Evolutionary conservation across 2,113 vertebrate species (phyloP).

Genomic region (Megaleporinus macrocephalus): DNA sequence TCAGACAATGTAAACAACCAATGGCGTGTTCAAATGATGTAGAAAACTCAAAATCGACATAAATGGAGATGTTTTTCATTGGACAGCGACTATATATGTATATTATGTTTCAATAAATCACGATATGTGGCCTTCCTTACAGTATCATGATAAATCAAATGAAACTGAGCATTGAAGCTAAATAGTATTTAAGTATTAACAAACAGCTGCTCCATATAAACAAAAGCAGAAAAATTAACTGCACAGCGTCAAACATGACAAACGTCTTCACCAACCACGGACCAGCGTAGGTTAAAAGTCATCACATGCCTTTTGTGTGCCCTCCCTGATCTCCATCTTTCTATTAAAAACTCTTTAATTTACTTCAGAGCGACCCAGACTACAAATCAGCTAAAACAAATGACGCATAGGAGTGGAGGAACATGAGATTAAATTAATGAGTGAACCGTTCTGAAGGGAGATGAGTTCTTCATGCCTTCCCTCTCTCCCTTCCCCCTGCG

Average conservation of each 20-base stretch:
- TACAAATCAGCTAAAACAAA: conserved; percentile 8
- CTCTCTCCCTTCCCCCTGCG: not conserved
- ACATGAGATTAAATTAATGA: conserved; percentile 21
- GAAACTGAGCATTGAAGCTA: not conserved
- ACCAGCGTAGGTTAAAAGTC: not conserved
- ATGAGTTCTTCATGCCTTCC: not conserved
- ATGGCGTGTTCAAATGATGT: too few species aligned
- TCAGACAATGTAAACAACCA: too few species aligned
- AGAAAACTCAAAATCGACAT: too few species aligned
- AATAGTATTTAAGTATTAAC: not conserved
- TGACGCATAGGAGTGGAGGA: not conserved
- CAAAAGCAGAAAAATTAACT: not conserved
- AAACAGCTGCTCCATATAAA: not conserved
- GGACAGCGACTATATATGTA: too few species aligned
- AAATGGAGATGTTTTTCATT: too few species aligned
- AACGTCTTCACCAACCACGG: not conserved
- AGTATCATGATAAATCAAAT: too few species aligned
- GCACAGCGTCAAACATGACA: too few species aligned
- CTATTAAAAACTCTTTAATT: conserved; percentile 20
- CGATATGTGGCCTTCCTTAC: too few species aligned
- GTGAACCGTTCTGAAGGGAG: conserved; percentile 8
- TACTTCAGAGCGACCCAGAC: conserved; percentile 11
- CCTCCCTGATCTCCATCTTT: not conserved
- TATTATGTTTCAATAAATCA: too few species aligned
- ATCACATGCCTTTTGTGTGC: not conserved